Evolutionary conservation across 1,140 invertebrate species (phyloP), one percentile per base, ranked within the genome.

Genomic region (Dreissena rostriformis): DNA sequence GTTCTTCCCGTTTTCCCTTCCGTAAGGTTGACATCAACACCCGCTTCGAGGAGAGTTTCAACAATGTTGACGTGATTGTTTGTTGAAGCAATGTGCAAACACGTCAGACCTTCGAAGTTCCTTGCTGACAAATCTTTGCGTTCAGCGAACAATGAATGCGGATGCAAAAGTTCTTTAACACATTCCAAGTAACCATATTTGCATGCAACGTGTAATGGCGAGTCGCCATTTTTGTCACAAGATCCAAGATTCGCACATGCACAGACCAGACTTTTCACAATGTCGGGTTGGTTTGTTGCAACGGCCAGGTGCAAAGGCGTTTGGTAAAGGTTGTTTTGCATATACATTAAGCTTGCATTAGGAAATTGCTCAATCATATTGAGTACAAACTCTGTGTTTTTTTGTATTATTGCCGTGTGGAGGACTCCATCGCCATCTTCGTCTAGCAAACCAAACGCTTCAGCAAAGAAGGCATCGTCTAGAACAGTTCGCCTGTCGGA

Each of bases 201-300:
- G 29, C 96, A 96, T 11, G 97, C 97, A 61, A 97, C 94, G 86
- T 98, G 97, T 0, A 98, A 93, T 0, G 97, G 96, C 0, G 97
- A 98, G 67, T 89, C 82, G 10, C 86, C 88, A 55, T 89, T 26
- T 52, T 70, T 55, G 63, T 89, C 86, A 4, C 75, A 52, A 5
- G 66, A 22, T 12, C 84, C 82, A 4, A 87, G 75, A 84, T 93
- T 86, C 15, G 96, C 96, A 51, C 96, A 96, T 51, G 95, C 95
- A n/a, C 96, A 91, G 17, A 97, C 94, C 1, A 97, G 91, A 84
- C 94, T 94, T 53, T 96, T 93, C 7, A 95, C 95, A 51, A 97
- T 94, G 70, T 94, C 92, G 10, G 95, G 93, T 87, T 96, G 96
- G 28, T 93, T 93, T 12, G 95, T 96, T 5, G 96, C 89, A 0